Base-by-base conservation (phyloP, 2,797 vertebrate species). In the Labroides dimidiatus region DNA sequence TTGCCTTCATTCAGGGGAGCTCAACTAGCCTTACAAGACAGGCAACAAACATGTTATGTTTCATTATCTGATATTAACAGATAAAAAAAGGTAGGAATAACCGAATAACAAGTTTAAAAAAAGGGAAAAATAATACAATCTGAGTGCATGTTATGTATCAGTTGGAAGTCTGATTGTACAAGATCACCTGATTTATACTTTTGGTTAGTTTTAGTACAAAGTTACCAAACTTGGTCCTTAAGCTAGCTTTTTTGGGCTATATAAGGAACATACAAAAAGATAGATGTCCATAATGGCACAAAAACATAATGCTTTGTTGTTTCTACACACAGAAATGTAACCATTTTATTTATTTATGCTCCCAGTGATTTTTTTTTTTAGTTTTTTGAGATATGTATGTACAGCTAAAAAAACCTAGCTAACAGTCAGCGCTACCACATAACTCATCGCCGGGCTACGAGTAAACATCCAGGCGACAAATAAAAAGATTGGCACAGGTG, bases 401-500 rank as follows among this genome's bases (percentile, higher is more conserved):
- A 10, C 0, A 14, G 49, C 23, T 64, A 43, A 13, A 43, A 13
- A 39, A 67, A 17, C 20, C 30, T 4, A 5, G 48, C 49, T 49
- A 19, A 53, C 42, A 24, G 45, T 42, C 48, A 24, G 50, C 19
- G 52, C 15, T 21, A 44, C 4, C 1, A 13, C 45, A 36, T 15
- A 39, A 17, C 4, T 10, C 17, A 14, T 20, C 12, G 6, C 19
- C 16, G 16, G 17, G 63, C 21, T 53, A 39, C 0, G 13, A 51
- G 15, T 6, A 10, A 21, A 50, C 21, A 0, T 21, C 9, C 37
- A 24, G 13, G 21, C 17, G 36, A 36, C 43, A 30, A 59, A 23
- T 48, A 3, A 50, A 52, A 43, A 7, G 16, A 48, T 48, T 75
- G 77, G 71, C 82, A 84, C 62, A 0, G 14, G 23, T 77, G 75